A percentile compares a stretch with the other conserved stretches of the same genome.
phyloP scores from a whole-genome alignment of 2,113 vertebrate species.

The Podarcis cretensis region DNA sequence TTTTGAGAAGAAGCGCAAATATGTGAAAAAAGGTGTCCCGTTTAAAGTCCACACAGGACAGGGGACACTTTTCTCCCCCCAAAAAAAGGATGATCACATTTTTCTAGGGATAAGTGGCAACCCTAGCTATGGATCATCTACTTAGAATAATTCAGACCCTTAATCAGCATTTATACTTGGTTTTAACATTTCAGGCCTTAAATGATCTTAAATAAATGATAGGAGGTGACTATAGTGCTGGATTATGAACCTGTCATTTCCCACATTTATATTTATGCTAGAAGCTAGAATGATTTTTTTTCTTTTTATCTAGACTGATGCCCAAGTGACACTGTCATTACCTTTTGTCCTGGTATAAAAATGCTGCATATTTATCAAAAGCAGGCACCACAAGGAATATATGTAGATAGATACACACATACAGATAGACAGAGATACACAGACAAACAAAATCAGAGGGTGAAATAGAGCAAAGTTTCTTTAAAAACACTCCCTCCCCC shows the following conservation, averaged over 20 bases:
- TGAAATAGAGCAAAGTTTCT: not conserved
- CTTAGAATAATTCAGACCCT: not conserved
- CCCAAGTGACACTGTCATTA: not conserved
- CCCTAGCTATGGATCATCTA: not conserved
- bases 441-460: not conserved
- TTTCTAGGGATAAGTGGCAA: no score
- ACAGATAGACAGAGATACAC: not conserved
- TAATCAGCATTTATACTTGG: not conserved
- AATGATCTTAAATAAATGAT: not conserved
- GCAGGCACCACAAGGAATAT: not conserved
- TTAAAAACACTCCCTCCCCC: not conserved
- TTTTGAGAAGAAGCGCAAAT: no score
- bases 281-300: not conserved
- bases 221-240: not conserved
- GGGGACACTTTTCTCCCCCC: no score
- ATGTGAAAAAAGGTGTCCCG: no score
- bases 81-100: no score
- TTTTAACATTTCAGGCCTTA: not conserved
- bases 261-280: accelerated
- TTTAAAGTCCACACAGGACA: no score
- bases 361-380: not conserved
- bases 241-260: no score
- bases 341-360: not conserved
- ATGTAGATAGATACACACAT: not conserved
- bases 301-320: not conserved